Conservation (phyloP, 2,888 invertebrate genomes). For the Eupithecia subumbrata region DNA sequence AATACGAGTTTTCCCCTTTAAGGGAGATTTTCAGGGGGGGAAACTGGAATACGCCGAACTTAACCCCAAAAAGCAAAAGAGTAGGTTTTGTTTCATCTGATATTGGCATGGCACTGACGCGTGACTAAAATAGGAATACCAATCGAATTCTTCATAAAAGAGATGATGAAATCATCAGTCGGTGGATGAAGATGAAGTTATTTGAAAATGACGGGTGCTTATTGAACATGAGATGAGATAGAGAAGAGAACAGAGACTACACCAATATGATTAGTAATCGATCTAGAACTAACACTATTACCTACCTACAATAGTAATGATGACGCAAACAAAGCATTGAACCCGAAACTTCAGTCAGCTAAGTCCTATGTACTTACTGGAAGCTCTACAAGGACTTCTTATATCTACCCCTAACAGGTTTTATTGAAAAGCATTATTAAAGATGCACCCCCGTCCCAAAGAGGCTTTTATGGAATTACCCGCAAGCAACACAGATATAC, state of each 20-base stretch:
- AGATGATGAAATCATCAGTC: background rate
- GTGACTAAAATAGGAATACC: background rate
- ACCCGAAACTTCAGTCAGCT: background rate
- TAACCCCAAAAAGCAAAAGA: too few species aligned
- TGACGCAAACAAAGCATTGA: background rate
- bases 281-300: too few species aligned
- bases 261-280: background rate
- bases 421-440: conserved; percentile 61
- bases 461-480: conserved; percentile 65
- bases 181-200: too few species aligned
- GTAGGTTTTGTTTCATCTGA: too few species aligned
- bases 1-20: too few species aligned
- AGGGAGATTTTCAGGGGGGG: too few species aligned
- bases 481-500: conserved; percentile 6
- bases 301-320: background rate
- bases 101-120: too few species aligned
- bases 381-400: conserved; percentile 28
- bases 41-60: too few species aligned
- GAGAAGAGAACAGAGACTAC: conserved; percentile 19
- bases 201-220: background rate
- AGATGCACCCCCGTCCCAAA: conserved; percentile 68
- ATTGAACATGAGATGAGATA: background rate
- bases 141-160: background rate
- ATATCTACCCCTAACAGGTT: conserved; percentile 36
- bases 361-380: background rate